Evolutionary conservation across 2,797 vertebrate genomes (phyloP).

Genomic region (Cirrhinus molitorella): DNA sequence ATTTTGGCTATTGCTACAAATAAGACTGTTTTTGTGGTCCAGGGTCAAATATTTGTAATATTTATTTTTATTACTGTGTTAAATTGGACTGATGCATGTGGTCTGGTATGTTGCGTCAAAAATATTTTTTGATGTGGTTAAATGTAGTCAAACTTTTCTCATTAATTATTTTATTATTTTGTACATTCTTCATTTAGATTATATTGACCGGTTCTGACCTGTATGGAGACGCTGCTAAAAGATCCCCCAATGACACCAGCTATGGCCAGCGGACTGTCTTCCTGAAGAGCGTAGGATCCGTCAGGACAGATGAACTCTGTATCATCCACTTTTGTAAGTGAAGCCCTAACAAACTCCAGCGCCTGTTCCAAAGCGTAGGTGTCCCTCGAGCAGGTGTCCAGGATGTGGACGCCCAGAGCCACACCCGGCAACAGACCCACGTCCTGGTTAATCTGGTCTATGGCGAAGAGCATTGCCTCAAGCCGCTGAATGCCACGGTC

Average conservation of each 20-base stretch:
- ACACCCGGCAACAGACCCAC: slow-evolving; percentile 89
- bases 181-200: background rate
- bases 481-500: slow-evolving; percentile 95
- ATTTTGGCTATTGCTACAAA: too few species aligned
- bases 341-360: slow-evolving; percentile 96
- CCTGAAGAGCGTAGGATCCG: slow-evolving; percentile 94
- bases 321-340: slow-evolving; percentile 98
- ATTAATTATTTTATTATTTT: background rate
- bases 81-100: background rate
- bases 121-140: background rate
- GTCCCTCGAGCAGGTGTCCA: slow-evolving; percentile 97
- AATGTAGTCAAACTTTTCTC: background rate
- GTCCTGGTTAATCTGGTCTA: slow-evolving; percentile 95
- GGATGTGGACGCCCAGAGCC: slow-evolving; percentile 93
- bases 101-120: too few species aligned
- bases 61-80: background rate
- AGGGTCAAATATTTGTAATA: background rate
- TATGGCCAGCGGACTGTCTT: slow-evolving; percentile 92
- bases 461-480: slow-evolving; percentile 98
- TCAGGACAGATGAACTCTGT: slow-evolving; percentile 98
- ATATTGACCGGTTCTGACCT: slow-evolving; percentile 80
- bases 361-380: slow-evolving; percentile 95
- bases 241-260: slow-evolving; percentile 95
- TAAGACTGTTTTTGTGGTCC: too few species aligned
- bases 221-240: slow-evolving; percentile 98